Evolutionary conservation across 2,888 invertebrate genomes (phyloP).

Genomic region (Capitulum mitella): DNA sequence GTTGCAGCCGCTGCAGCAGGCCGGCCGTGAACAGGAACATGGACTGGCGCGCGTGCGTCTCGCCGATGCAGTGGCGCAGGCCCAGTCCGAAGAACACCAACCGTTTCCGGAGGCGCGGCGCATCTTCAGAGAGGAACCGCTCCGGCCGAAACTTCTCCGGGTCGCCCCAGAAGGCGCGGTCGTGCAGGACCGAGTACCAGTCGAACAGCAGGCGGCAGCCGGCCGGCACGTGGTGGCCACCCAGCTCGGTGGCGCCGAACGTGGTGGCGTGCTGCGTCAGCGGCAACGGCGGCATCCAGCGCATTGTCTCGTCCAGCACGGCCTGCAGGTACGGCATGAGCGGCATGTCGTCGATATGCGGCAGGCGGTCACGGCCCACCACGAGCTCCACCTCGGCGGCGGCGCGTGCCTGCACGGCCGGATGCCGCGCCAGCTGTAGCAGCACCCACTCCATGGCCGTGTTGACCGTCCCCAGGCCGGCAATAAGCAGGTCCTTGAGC

Average conservation of each 20-base stretch:
- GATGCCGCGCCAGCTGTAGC: not conserved
- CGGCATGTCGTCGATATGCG: not conserved
- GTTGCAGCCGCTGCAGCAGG: not conserved
- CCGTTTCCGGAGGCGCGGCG: not conserved
- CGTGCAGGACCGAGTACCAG: not conserved
- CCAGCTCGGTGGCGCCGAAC: not conserved
- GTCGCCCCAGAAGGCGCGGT: not conserved
- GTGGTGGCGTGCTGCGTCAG: not conserved
- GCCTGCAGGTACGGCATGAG: not conserved
- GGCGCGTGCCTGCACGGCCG: not conserved
- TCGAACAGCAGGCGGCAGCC: not conserved
- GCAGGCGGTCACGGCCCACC: not conserved
- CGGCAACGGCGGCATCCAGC: not conserved
- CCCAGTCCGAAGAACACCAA: not conserved
- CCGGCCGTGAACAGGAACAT: not conserved
- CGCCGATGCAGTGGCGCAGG: not conserved
- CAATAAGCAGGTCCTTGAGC: not conserved
- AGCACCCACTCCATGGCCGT: constrained; percentile 11
- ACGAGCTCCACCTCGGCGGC: not conserved
- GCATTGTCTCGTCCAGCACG: not conserved
- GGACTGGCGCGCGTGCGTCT: not conserved
- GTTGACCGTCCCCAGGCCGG: constrained; percentile 3
- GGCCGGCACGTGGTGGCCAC: constrained; percentile 1
- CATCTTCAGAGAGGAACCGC: not conserved
- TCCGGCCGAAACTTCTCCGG: not conserved